Base-by-base conservation (phyloP, 2,797 vertebrate genomes). In the Acanthurus lineatus region DNA sequence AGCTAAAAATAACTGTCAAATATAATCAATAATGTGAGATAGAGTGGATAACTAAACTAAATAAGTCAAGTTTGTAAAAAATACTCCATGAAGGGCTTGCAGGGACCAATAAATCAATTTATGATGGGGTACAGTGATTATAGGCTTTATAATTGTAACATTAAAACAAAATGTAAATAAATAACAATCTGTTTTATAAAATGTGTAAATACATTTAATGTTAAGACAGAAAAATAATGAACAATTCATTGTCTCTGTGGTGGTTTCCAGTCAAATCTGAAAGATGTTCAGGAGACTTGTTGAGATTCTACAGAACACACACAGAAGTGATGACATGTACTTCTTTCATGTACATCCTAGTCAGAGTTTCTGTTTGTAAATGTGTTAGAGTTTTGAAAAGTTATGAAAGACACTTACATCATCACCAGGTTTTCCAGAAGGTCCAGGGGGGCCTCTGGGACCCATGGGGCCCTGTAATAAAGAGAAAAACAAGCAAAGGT, bases 371-470 rank as follows among this genome's bases (percentile, higher is more conserved):
- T 72, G 14, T 11, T 56, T 48, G 45, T 28, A 52, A 56, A 38
- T 45, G 5, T 68, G 11, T 53, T 38, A 3, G 28, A 9, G 63
- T 14, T 35, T 68, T 35, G 20, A 28, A 0, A 66, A 32, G 35
- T 32, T 62, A 25, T 22, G 20, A 77, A 6, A 16, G 66, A 22
- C 6, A 96, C 97, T 98, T 90, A 99, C 98, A 79, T 99, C 97
- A 73, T 98, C 97, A 56, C 98, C 98, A 20, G 98, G 91, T 93
- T 99, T 99, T 89, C 98, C 98, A 86, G 97, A 56, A 58, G 96
- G 92, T 79, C 98, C 98, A 0, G 97, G 16, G 68, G 98, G 98
- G 76, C 98, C 98, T 57, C 97, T 97, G 57, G 98, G 97, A 90
- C 98, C 98, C 95, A 97, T 95, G 14, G 96, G 87, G 79, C 97